phyloP scores from a whole-genome alignment of 2,797 vertebrate genomes.

The Xiphophorus birchmanni region DNA sequence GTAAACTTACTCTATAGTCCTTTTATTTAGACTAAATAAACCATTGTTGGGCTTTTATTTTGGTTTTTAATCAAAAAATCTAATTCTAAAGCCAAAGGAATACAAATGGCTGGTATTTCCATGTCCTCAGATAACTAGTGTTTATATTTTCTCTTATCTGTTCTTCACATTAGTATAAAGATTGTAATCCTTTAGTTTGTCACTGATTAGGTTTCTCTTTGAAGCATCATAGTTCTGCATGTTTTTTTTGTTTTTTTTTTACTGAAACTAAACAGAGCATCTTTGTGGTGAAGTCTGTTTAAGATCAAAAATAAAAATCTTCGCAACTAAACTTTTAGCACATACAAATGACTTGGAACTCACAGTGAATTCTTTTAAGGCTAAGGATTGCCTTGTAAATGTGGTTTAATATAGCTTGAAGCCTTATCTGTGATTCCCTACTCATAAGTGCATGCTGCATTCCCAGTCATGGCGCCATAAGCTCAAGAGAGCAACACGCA shows the following conservation, averaged over 20 bases:
- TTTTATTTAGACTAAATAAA: not conserved
- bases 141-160: not conserved
- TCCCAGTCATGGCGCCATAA: conserved; percentile 58
- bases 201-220: not conserved
- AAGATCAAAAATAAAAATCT: too few relatives aligned
- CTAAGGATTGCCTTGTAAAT: conserved; percentile 35
- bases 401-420: conserved; percentile 35
- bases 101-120: not conserved
- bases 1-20: not conserved
- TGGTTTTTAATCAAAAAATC: not conserved
- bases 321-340: not conserved
- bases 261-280: not conserved
- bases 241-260: not conserved
- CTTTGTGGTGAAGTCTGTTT: not conserved
- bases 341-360: not conserved
- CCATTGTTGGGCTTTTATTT: not conserved
- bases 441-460: conserved; percentile 54
- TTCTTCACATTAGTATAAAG: not conserved
- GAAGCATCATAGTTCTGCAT: not conserved
- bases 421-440: conserved; percentile 41
- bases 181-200: not conserved
- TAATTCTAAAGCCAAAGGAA: not conserved
- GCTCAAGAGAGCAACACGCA: conserved; percentile 54
- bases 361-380: not conserved
- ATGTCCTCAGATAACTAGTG: not conserved